Evolutionary conservation across 2,888 invertebrate genomes (phyloP).

Genomic region (Formica aserva): DNA sequence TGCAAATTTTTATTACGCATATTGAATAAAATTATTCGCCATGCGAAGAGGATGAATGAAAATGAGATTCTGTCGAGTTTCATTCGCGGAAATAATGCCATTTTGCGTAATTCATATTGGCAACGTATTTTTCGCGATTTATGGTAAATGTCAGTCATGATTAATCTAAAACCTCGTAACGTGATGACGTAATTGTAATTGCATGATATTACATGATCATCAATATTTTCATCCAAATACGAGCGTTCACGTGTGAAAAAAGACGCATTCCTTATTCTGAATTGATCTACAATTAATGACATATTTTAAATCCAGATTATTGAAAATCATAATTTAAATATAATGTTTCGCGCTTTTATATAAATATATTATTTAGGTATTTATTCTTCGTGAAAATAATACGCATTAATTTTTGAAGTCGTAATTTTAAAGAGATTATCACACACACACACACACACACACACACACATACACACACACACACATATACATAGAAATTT

Average conservation of each 20-base stretch:
- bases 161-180: conserved; percentile 19
- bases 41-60: not conserved
- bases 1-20: conserved; percentile 24
- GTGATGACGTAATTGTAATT: conserved; percentile 11
- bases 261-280: not conserved
- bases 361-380: not conserved
- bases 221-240: not conserved
- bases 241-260: not conserved
- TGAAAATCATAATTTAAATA: not conserved
- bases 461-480: no score
- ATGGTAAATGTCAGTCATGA: conserved; percentile 35
- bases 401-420: not conserved
- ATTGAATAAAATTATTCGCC: conserved; percentile 20
- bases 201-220: not conserved
- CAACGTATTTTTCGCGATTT: conserved; percentile 24
- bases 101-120: conserved; percentile 39
- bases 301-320: not conserved
- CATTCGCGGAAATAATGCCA: not conserved
- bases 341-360: not conserved
- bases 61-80: not conserved
- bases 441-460: not conserved
- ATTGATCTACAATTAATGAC: not conserved
- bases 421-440: not conserved
- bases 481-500: no score
- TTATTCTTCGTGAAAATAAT: not conserved